A percentile compares a stretch with the other conserved stretches of the same genome.
Conservation (phyloP, 2,888 invertebrate species). For the Xanthia togata region DNA sequence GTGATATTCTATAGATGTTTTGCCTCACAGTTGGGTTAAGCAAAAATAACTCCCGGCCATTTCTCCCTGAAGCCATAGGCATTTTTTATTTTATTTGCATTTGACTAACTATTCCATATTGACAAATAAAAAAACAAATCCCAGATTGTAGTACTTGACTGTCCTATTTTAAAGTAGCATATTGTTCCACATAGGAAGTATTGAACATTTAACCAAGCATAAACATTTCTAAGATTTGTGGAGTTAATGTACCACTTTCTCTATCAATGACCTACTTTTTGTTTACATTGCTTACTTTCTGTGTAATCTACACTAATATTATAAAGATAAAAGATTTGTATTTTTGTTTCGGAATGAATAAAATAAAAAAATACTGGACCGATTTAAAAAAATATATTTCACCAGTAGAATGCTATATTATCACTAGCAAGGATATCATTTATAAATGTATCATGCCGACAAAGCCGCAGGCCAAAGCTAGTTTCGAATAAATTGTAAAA, state of each 20-base stretch:
- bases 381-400: no score
- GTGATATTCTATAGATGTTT: not conserved
- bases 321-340: no score
- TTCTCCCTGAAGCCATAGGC: not conserved
- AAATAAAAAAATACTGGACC: no score
- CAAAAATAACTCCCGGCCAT: not conserved
- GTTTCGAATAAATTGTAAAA: slow-evolving; percentile 6
- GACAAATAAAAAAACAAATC: not conserved
- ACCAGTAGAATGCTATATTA: no score
- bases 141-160: not conserved
- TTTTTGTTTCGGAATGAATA: no score
- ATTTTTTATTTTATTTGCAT: not conserved
- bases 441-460: no score
- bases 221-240: not conserved
- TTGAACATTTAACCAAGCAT: not conserved
- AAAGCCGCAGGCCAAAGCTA: no score
- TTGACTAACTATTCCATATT: not conserved
- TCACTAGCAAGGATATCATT: no score
- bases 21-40: not conserved
- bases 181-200: not conserved
- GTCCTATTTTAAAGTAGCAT: not conserved
- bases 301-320: not conserved
- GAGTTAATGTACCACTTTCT: slow-evolving; percentile 38
- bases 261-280: slow-evolving; percentile 46
- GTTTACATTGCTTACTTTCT: slow-evolving; percentile 31